Evolutionary conservation across 2,797 vertebrate species (phyloP), one percentile per base, ranked within the genome.

Genomic region (Helicolenus hilgendorfi): DNA sequence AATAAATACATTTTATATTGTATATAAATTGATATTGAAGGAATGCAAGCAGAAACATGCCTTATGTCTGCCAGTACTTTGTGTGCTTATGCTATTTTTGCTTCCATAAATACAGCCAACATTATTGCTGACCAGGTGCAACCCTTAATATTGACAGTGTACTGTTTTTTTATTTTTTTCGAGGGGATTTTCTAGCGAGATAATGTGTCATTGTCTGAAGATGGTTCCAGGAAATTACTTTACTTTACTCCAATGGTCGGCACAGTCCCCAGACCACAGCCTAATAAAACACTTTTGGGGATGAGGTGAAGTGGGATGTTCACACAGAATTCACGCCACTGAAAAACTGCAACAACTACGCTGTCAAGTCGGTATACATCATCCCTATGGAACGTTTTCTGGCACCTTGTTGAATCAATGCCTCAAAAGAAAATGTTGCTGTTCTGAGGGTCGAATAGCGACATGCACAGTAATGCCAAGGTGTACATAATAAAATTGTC

Each of bases 201-300:
- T 92, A 87, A 91, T 92, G 73, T 92, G 84, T 92, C 81, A 86
- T 89, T 82, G 81, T 89, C 91, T 93, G 78, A 78, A 81, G 77
- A 92, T 80, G 81, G 77, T 82, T 85, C 72, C 83, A 91, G 88
- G 89, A 93, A 92, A 93, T 91, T 75, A 89, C 86, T 91, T 92
- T 92, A 78, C 49, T 88, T 91, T 89, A 77, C 77, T 74, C 72
- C 86, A 84, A 26, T 85, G 85, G 68, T 77, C 76, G 76, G 79
- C 71, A 38, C 74, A 89, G 70, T 87, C 80, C 79, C 81, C 87
- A 84, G 81, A 93, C 91, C 92, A 79, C 80, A 90, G 79, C 59
- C 87, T 80, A 91, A 89, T 95, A 93, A 93, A 95, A 92, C 89
- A 88, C 80, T 71, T 91, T 68, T 64, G 85, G 55, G 69, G 73